Evolutionary conservation across 2,113 vertebrate genomes (phyloP), one percentile per base, ranked within the genome.

Genomic region (Spea multiplicata): DNA sequence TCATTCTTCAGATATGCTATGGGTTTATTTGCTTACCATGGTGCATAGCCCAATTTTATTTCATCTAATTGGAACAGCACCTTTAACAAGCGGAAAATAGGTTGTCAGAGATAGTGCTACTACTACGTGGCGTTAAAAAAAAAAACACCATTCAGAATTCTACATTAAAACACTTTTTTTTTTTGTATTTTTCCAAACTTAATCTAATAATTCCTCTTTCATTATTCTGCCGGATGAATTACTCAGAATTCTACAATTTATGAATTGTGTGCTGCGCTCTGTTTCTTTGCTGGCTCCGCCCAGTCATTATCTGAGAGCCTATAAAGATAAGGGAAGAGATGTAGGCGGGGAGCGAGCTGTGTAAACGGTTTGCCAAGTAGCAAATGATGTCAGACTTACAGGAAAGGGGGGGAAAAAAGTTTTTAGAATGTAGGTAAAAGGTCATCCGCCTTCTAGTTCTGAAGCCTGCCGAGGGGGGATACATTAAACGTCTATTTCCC

Each of bases 371-470:
- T 59, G 14, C 8, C 4, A 59, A 59, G 10, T 12, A 12, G 6
- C 10, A 12, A 53, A 13, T 59, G 55, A 59, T 7, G 55, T 59
- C 14, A 59, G 55, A 13, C 55, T 59, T 59, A 59, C 3, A 13
- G 55, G 55, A 59, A 12, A 13, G 55, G 30, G 30, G 30, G 30
- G 14, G 14, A 4, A 59, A 59, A 59, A 59, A 59, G 10, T 59
- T 59, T 12, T 59, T 13, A 59, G 4, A 67, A 75, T 75, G 5
- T 75, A 75, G 65, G 74, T 55, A 55, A 75, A 75, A 75, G 74
- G 50, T 64, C 44, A 55, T 8, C 49, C 8, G 49, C 44, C 59
- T 44, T 14, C 48, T 48, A 75, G 74, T 67, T 65, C 44, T 65
- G 30, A 66, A 8, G 47, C 3, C 30, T 17, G 7, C 47, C 14